Evolutionary conservation across 2,113 vertebrate genomes (phyloP).

Genomic region (Onychostoma macrolepis): DNA sequence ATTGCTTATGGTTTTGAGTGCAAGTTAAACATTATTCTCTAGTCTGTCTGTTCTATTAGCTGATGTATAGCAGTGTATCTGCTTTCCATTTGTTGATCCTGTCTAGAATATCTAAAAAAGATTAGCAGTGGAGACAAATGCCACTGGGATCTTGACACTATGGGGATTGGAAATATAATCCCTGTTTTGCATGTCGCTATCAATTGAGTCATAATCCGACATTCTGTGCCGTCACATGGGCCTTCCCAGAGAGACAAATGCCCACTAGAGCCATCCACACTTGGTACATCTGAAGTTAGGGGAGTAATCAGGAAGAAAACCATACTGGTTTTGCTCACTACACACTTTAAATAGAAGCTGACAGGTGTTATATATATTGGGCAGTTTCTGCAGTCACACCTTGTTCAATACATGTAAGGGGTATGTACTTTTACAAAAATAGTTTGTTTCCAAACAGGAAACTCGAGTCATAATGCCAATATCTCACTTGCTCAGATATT

Average conservation of each 20-base stretch:
- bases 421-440: neutral
- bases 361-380: neutral
- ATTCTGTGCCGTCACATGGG: conserved; percentile 53
- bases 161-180: conserved; percentile 62
- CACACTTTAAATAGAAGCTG: neutral
- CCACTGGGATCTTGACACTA: conserved; percentile 51
- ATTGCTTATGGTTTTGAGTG: neutral
- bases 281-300: neutral
- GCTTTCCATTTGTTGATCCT: conserved; percentile 27
- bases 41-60: neutral
- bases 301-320: neutral
- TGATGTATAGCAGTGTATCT: neutral
- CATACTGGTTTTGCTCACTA: neutral
- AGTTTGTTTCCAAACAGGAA: neutral
- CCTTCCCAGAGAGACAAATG: conserved; percentile 14
- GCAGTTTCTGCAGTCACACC: neutral
- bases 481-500: neutral
- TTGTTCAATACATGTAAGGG: neutral
- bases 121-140: conserved; percentile 64
- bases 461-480: neutral
- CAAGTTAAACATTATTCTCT: neutral
- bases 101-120: conserved; percentile 57
- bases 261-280: neutral
- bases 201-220: conserved; percentile 54
- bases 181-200: conserved; percentile 43